Base-by-base conservation (phyloP, 2,113 vertebrate species). In the Caracal caracal region DNA sequence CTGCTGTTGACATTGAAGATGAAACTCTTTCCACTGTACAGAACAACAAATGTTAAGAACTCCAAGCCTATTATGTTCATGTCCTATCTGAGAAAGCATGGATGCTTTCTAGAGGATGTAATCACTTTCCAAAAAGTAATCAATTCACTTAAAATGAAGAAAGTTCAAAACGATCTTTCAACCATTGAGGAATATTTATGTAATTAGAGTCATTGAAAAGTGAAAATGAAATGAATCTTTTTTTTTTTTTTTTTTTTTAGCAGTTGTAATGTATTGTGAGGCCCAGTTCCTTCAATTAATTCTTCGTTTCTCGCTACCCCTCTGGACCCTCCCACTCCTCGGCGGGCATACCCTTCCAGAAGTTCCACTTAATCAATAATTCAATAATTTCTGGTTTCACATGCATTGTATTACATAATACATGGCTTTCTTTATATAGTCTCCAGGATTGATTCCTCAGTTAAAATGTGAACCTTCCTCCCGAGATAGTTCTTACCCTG, bases 121-220 rank as follows among this genome's bases (percentile, higher is more conserved):
- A 80, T 88, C 63, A 93, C 4, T 51, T 89, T 26, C 68, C 10
- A 63, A 49, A 92, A 97, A 76, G n/a, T 43, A 71, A 93, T 26
- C 96, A 92, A 80, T 49, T 56, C 17, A 56, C 75, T 95, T 84
- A 92, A 97, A 94, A 6, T 70, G 40, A 94, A 93, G 75, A 75
- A 24, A 26, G 73, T 3, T 79, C 11, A 93, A 86, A 80, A 90
- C 76, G 49, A 53, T 79, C n/a, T 63, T 68, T 84, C 90, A 61
- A 56, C 66, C n/a, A 2, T 6, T 90, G 61, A 59, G 0, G 2
- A 80, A 49, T 0, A 86, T 78, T 37, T 75, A 80, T 83, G 10
- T 26, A 79, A 70, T 15, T 79, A 86, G 16, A 83, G 61, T 88
- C 37, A 81, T 68, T 86, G 61, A 49, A 76, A 94, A 87, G 13